Evolutionary conservation across 2,888 invertebrate genomes (phyloP), one percentile per base, ranked within the genome.

Genomic region (Venusia cambrica): DNA sequence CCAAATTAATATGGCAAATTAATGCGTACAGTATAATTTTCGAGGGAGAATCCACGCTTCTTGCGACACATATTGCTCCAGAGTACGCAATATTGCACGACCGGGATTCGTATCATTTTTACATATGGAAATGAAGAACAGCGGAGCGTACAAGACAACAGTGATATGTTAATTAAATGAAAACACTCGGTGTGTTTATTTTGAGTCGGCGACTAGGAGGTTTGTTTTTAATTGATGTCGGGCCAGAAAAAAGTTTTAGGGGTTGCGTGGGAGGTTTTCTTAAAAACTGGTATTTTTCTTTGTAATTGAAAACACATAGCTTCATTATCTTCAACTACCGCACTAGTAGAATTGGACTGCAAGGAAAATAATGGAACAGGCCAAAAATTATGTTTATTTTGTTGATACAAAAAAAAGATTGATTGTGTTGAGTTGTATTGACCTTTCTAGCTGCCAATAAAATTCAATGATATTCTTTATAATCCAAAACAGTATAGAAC

Each of bases 1-100:
- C 79, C 74, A 87, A 87, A 87, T 88, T 88, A 88, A 88, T 88
- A 88, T 88, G 80, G 87, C 87, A 88, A 87, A 88, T 88, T 88
- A 88, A 88, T 88, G 87, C 85, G 80, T 33, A 75, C 75, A 72
- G 88, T 81, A 87, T 87, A 88, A 88, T 88, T 87, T 87, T 73
- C 73, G 57, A 54, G 63, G 65, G 76, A 73, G 77, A 60, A n/a
- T 20, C 8, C 12, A 2, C 21, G 30, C 60, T 83, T 75, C 84
- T 81, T 84, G 81, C 77, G 80, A 77, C 72, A 47, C 50, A 45
- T 45, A 50, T 51, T 48, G 50, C 45, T 47, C 41, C 16, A 26
- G 30, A 26, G 25, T 22, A 30, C 24, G 33, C 22, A 22, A 27
- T 35, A 40, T 31, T 31, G 43, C 27, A 55, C 61, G 51, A 55